These are phyloP conservation scores for Gymnarchus niloticus DNA, from an alignment of 2,113 vertebrate genomes.

Conservation along the genomic window DNA sequence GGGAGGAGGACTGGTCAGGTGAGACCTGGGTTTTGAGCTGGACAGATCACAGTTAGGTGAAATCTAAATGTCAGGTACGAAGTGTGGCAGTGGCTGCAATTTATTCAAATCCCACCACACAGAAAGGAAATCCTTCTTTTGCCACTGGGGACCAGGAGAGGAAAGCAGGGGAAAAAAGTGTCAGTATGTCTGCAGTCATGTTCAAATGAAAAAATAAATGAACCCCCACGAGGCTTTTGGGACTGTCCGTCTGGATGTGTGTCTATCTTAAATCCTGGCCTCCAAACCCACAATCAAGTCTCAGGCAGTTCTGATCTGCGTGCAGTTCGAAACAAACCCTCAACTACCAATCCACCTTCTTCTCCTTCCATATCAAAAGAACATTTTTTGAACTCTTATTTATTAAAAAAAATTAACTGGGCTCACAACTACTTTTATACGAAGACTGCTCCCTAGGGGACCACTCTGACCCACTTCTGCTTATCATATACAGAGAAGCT, in stretches of 20 bases:
- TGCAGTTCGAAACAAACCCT: background rate
- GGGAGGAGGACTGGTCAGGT: background rate
- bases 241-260: background rate
- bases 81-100: background rate
- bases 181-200: background rate
- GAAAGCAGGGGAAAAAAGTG: background rate
- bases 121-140: background rate
- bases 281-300: background rate
- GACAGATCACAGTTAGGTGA: background rate
- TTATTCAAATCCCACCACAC: background rate
- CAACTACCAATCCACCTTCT: background rate
- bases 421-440: slow-evolving; percentile 15
- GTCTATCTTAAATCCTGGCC: background rate
- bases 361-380: background rate
- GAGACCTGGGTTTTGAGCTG: background rate
- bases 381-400: background rate
- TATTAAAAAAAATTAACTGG: background rate
- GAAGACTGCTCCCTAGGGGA: background rate
- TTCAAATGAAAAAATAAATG: background rate
- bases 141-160: background rate
- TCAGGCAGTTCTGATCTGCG: background rate
- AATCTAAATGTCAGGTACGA: background rate
- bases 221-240: background rate
- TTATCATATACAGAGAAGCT: slow-evolving; percentile 10
- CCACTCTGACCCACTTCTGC: slow-evolving; percentile 12